phyloP scores from a whole-genome alignment of 2,888 invertebrate species.

The Erebia epiphron region DNA sequence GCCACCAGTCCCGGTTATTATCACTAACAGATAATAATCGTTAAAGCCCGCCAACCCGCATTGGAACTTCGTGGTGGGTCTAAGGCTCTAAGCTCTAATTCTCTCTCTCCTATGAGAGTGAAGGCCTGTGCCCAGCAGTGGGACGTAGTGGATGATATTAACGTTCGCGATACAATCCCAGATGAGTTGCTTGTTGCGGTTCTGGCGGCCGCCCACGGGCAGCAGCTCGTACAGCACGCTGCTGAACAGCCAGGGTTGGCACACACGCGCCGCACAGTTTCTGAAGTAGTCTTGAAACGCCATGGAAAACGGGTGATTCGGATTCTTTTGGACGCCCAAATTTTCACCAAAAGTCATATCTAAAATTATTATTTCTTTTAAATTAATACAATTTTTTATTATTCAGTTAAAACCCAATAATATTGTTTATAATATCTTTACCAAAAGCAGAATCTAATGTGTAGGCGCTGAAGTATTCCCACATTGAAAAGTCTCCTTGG shows the following conservation, averaged over 20 bases:
- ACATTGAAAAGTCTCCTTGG: conserved; percentile 47
- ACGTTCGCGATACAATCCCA: conserved; percentile 1
- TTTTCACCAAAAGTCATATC: conserved; percentile 6
- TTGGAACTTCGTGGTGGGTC: no score
- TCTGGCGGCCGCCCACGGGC: not conserved
- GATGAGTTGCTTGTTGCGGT: not conserved
- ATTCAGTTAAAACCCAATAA: not conserved
- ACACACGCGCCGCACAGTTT: not conserved
- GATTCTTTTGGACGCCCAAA: not conserved
- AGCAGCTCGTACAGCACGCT: not conserved
- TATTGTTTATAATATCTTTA: conserved; percentile 32
- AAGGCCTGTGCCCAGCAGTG: no score
- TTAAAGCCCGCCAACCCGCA: no score
- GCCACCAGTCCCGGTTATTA: no score
- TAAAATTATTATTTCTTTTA: not conserved
- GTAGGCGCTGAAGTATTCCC: conserved; percentile 51
- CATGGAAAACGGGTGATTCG: not conserved
- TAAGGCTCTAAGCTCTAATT: no score
- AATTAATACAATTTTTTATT: not conserved
- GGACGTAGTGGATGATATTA: no score
- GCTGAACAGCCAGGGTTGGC: conserved; percentile 9
- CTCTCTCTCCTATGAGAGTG: no score
- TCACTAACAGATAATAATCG: no score
- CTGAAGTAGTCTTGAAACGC: not conserved
- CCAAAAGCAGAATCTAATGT: conserved; percentile 57